Percentiles rank a stretch among this genome's conserved stretches.
Evolutionary conservation across 2,113 vertebrate genomes (phyloP).

Genomic region (Lophius piscatorius): DNA sequence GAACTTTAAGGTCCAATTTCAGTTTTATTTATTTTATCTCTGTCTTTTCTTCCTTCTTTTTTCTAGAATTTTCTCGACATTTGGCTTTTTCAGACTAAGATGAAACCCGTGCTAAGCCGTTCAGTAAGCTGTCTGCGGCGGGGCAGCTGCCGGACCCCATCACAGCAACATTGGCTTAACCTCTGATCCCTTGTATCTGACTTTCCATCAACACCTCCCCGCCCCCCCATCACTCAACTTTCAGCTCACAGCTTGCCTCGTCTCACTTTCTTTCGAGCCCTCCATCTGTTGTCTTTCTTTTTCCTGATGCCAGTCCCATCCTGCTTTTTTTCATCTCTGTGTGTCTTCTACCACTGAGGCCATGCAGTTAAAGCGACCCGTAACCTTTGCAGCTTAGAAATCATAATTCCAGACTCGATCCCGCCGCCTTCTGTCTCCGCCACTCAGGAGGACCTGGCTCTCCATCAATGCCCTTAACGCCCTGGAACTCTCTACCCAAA

Average conservation of each 20-base stretch:
- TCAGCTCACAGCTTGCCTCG: conserved; percentile 2
- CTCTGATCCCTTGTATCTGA: conserved; percentile 35
- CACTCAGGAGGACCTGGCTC: too few species aligned
- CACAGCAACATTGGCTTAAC: conserved; percentile 41
- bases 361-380: too few species aligned
- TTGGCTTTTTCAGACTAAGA: conserved; percentile 20
- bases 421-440: too few species aligned
- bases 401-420: too few species aligned
- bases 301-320: not conserved
- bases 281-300: not conserved
- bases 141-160: conserved; percentile 40
- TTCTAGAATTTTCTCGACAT: conserved; percentile 31
- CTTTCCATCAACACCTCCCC: conserved; percentile 19
- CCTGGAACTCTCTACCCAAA: too few species aligned
- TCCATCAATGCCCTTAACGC: too few species aligned
- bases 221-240: conserved; percentile 11
- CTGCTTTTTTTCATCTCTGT: too few species aligned
- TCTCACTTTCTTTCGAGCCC: not conserved
- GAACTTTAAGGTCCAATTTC: too few species aligned
- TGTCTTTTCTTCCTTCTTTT: not conserved
- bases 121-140: conserved; percentile 21
- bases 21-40: not conserved
- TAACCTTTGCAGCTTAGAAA: too few species aligned
- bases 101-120: conserved; percentile 20
- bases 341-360: too few species aligned